Conservation (phyloP, 2,113 vertebrate genomes). For the Phalacrocorax aristotelis region DNA sequence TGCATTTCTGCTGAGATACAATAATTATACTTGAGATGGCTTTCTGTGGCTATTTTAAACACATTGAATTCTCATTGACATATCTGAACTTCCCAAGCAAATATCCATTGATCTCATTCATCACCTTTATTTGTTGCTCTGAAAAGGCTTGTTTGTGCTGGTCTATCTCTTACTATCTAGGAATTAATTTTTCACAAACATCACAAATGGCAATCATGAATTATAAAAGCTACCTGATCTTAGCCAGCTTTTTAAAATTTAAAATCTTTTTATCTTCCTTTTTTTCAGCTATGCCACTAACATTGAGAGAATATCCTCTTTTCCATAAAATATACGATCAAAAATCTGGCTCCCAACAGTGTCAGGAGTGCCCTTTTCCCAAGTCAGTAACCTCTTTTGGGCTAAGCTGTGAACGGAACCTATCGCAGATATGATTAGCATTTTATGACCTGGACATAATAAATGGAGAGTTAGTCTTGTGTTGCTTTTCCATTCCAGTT, state of each 20-base stretch:
- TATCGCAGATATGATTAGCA: not conserved
- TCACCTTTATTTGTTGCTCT: not conserved
- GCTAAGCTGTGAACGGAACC: not conserved
- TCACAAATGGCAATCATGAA: not conserved
- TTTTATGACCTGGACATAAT: not conserved
- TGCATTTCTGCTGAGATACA: not conserved
- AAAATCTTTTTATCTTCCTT: not conserved
- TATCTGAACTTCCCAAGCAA: not conserved
- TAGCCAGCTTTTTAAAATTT: not conserved
- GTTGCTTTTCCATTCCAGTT: not conserved
- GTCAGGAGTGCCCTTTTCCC: not conserved
- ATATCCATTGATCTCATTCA: not conserved
- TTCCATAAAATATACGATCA: not conserved
- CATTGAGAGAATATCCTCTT: not conserved
- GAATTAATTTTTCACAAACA: not conserved
- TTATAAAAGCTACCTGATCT: not conserved
- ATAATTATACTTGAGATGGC: not conserved
- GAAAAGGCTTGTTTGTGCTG: not conserved
- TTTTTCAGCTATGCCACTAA: not conserved
- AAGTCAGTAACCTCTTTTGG: not conserved
- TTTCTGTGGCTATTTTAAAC: constrained; percentile 24
- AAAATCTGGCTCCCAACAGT: not conserved
- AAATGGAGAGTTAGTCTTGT: not conserved
- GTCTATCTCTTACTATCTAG: not conserved
- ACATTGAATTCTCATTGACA: not conserved